These are phyloP conservation scores for Drosophila tristis DNA, from an alignment of 1,140 invertebrate genomes.

Conservation along the genomic window DNA sequence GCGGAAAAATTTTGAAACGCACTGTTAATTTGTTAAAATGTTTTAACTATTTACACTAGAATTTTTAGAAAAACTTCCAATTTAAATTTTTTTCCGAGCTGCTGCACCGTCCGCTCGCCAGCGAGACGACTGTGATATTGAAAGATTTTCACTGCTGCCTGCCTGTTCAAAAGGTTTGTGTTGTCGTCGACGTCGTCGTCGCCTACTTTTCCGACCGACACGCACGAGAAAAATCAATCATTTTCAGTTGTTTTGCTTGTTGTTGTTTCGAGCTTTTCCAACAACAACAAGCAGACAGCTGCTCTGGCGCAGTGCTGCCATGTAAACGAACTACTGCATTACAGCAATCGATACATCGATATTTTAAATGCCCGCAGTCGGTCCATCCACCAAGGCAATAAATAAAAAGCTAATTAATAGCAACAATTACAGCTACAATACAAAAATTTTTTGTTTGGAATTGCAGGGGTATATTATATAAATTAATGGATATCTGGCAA, in stretches of 20 bases:
- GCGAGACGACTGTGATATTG: slow-evolving; percentile 69
- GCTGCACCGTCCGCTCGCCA: slow-evolving; percentile 64
- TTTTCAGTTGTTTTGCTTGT: slow-evolving; percentile 73
- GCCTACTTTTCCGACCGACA: slow-evolving; percentile 64
- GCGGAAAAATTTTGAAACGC: slow-evolving; percentile 34
- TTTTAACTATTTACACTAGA: slow-evolving; percentile 65
- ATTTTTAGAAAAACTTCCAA: slow-evolving; percentile 47
- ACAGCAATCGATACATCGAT: slow-evolving; percentile 61
- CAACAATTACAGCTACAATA: slow-evolving; percentile 14
- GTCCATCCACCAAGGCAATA: slow-evolving; percentile 22
- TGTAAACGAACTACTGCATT: slow-evolving; percentile 5
- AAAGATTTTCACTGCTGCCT: slow-evolving; percentile 54
- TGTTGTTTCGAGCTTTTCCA: slow-evolving; percentile 64
- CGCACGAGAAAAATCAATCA: slow-evolving; percentile 76
- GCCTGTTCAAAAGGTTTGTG: slow-evolving; percentile 2
- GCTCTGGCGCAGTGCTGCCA: slow-evolving; percentile 54
- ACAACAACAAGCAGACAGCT: slow-evolving; percentile 54
- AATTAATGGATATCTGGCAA: slow-evolving; percentile 49
- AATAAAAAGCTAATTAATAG: slow-evolving; percentile 20
- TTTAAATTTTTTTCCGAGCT: slow-evolving; percentile 26
- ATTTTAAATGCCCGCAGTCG: slow-evolving; percentile 26
- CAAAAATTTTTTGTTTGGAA: slow-evolving; percentile 15
- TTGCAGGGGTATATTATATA: slow-evolving; percentile 20
- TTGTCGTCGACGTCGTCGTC: slow-evolving; percentile 43
- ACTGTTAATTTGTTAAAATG: slow-evolving; percentile 56